Conservation (phyloP, 2,888 invertebrate species). For the Athetis lepigone region DNA sequence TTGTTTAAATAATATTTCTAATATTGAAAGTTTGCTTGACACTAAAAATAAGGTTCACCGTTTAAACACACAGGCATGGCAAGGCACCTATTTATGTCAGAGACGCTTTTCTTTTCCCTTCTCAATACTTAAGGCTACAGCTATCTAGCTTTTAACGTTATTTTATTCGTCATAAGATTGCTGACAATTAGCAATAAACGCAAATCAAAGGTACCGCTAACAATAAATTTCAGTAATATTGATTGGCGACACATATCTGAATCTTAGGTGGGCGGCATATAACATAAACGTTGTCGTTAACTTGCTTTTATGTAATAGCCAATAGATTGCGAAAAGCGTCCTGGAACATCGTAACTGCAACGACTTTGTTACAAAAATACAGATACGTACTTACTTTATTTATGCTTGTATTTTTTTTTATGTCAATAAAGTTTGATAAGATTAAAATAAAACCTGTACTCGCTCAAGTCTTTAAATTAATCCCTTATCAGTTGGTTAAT, state of each 20-base stretch:
- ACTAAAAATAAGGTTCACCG: neutral
- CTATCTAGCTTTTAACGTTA: slow-evolving; percentile 12
- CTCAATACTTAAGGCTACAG: neutral
- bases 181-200: slow-evolving; percentile 65
- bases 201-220: slow-evolving; percentile 61
- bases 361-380: slow-evolving; percentile 2
- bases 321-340: slow-evolving; percentile 50
- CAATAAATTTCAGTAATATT: slow-evolving; percentile 57
- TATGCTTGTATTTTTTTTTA: too few species aligned
- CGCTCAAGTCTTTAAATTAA: neutral
- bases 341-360: slow-evolving; percentile 32
- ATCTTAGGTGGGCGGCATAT: slow-evolving; percentile 57
- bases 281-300: slow-evolving; percentile 56
- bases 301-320: slow-evolving; percentile 51
- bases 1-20: too few species aligned
- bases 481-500: neutral
- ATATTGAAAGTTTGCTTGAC: too few species aligned
- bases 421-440: too few species aligned
- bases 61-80: neutral
- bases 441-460: too few species aligned
- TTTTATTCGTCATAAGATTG: slow-evolving; percentile 47
- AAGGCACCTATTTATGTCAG: neutral
- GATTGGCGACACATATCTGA: slow-evolving; percentile 62
- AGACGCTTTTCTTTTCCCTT: slow-evolving; percentile 9
- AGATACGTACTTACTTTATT: neutral